These are phyloP conservation scores for Conopomorpha cramerella DNA, from an alignment of 1,140 invertebrate species.

Conservation along the genomic window DNA sequence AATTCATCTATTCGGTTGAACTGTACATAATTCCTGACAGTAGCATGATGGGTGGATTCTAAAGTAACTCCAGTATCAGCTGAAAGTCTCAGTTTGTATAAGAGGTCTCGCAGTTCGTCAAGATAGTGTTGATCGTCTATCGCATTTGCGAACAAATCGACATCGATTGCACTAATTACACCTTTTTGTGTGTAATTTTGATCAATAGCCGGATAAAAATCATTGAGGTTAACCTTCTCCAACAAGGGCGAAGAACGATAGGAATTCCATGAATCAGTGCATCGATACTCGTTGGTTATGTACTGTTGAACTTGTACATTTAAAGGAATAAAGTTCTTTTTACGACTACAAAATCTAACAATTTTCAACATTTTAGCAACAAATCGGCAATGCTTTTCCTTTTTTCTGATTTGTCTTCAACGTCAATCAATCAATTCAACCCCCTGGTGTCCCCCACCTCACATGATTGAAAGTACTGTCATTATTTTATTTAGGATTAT, in stretches of 20 bases:
- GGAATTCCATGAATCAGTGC: slow-evolving; percentile 68
- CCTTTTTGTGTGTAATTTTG: slow-evolving; percentile 58
- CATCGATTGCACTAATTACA: slow-evolving; percentile 69
- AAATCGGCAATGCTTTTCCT: too few species aligned
- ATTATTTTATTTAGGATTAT: too few species aligned
- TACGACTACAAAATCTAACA: too few species aligned
- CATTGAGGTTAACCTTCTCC: slow-evolving; percentile 65
- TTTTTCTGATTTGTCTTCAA: too few species aligned
- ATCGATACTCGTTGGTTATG: slow-evolving; percentile 72
- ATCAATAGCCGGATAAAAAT: slow-evolving; percentile 69
- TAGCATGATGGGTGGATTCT: slow-evolving; percentile 81
- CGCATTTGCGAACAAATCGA: slow-evolving; percentile 75
- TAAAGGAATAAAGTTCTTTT: too few species aligned
- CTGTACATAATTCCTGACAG: slow-evolving; percentile 71
- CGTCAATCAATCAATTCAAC: too few species aligned
- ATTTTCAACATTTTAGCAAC: too few species aligned
- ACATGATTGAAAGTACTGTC: too few species aligned
- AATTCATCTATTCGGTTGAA: slow-evolving; percentile 65
- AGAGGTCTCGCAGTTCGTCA: slow-evolving; percentile 71
- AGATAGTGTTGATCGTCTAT: slow-evolving; percentile 52
- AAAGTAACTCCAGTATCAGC: slow-evolving; percentile 70
- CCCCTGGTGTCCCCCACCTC: too few species aligned
- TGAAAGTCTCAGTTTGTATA: slow-evolving; percentile 72
- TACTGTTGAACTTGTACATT: too few species aligned
- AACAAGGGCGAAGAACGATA: slow-evolving; percentile 65